A percentile compares a stretch with the other conserved stretches of the same genome.
Evolutionary conservation across 2,797 vertebrate genomes (phyloP).

Genomic region (Sebastes hubbsi): DNA sequence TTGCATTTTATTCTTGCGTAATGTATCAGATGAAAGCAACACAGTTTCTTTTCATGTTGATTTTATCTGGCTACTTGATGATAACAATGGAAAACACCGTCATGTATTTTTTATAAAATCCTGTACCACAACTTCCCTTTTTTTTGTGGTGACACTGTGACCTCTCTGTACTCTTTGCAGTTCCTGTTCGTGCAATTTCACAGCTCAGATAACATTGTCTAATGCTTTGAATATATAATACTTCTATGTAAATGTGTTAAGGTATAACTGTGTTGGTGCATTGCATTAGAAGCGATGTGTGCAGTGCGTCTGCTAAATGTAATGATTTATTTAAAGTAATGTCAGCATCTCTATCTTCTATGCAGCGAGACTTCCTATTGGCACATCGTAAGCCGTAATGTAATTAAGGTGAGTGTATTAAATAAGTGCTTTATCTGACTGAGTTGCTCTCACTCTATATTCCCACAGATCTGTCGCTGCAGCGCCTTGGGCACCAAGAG

Average conservation of each 20-base stretch:
- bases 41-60: neutral
- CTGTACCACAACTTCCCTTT: constrained; percentile 31
- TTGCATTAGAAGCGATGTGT: neutral
- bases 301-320: neutral
- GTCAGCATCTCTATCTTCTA: neutral
- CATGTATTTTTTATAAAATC: neutral
- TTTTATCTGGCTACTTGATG: neutral
- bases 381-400: constrained; percentile 10
- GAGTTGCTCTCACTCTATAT: constrained; percentile 11
- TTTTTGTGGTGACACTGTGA: neutral
- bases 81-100: neutral
- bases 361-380: neutral
- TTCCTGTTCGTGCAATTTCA: constrained; percentile 16
- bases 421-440: constrained; percentile 37
- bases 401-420: constrained; percentile 42
- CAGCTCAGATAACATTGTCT: neutral
- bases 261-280: neutral
- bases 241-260: neutral
- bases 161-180: neutral
- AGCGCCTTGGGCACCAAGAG: neutral
- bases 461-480: constrained; percentile 46
- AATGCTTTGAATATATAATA: neutral
- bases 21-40: no score
- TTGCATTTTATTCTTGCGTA: neutral
- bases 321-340: constrained; percentile 26